phyloP scores from a whole-genome alignment of 1,140 invertebrate species.

The Diachasmimorpha longicaudata region DNA sequence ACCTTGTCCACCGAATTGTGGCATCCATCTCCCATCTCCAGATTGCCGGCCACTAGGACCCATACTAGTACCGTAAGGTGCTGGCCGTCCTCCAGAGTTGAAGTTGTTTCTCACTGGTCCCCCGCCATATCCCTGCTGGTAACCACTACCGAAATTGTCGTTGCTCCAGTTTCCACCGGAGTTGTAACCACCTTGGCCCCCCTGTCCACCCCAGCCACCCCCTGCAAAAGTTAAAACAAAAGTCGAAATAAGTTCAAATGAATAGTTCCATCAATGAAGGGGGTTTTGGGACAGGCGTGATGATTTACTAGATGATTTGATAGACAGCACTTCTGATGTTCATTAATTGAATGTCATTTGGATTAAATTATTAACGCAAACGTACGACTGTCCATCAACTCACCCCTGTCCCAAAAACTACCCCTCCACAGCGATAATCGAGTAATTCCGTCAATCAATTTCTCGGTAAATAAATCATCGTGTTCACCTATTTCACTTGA shows the following conservation, averaged over 20 bases:
- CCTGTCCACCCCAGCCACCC: conserved; percentile 58
- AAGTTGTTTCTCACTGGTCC: conserved; percentile 72
- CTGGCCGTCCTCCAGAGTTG: conserved; percentile 68
- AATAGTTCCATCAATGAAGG: too few relatives aligned
- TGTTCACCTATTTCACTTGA: background rate
- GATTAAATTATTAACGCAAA: too few relatives aligned
- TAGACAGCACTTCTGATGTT: too few relatives aligned
- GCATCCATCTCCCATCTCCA: conserved; percentile 46
- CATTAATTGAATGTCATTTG: too few relatives aligned
- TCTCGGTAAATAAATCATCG: background rate
- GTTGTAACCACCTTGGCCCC: conserved; percentile 65
- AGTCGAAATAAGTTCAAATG: background rate
- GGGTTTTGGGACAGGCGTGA: too few relatives aligned
- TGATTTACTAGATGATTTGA: too few relatives aligned
- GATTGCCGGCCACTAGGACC: conserved; percentile 49
- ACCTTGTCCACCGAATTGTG: conserved; percentile 47
- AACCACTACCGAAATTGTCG: conserved; percentile 75
- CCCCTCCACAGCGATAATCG: background rate
- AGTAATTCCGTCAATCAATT: background rate
- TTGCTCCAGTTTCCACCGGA: conserved; percentile 66
- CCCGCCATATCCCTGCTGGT: conserved; percentile 77
- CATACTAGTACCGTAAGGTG: conserved; percentile 69
- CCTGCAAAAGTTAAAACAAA: conserved; percentile 33
- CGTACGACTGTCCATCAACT: too few relatives aligned
- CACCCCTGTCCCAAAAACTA: too few relatives aligned